Base-by-base conservation (phyloP, 23 tunicate genomes). In the Ciona savignyi region DNA sequence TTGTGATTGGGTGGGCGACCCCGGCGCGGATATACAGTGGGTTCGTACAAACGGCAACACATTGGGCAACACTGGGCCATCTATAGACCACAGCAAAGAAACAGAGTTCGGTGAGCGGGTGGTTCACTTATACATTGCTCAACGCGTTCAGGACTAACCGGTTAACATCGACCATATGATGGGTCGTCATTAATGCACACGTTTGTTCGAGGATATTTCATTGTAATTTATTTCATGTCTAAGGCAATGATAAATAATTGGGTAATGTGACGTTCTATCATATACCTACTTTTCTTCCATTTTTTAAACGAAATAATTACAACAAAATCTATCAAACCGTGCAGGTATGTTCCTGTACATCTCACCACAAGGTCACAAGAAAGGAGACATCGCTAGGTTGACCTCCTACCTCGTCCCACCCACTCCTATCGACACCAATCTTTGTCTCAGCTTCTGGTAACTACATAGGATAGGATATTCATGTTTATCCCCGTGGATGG, bases 371-470 rank as follows among this genome's bases (percentile, higher is more conserved):
- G 63, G 62, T 3, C 34, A 42, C 9, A 25, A 28, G 9, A 75
- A 75, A 68, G 81, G 81, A 2, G 88, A 83, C 33, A 21, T 62
- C 32, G 81, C 88, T 2, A 48, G 81, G 11, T 56, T 83, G 6
- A 76, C 74, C 3, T 83, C 88, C 2, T 23, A 25, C 20, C 6
- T 83, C 1, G n/a, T 83, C 31, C 70, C 70, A 1, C 68, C 88
- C 22, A 83, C 71, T 1, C 29, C 70, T 25, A 33, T 27, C 6
- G 81, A 76, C 35, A 26, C 32, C 25, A 71, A 56, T 25, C 25
- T 33, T 22, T 83, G 88, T 69, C 71, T 83, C 25, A 68, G 60
- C 23, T 83, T 83, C 56, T 83, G 88, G 88, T 74, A 62, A n/a
- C n/a, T n/a, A n/a, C n/a, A n/a, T n/a, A n/a, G n/a, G n/a, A n/a